phyloP scores from a whole-genome alignment of 2,888 invertebrate species.

The Poecilobothrus nobilitatus region DNA sequence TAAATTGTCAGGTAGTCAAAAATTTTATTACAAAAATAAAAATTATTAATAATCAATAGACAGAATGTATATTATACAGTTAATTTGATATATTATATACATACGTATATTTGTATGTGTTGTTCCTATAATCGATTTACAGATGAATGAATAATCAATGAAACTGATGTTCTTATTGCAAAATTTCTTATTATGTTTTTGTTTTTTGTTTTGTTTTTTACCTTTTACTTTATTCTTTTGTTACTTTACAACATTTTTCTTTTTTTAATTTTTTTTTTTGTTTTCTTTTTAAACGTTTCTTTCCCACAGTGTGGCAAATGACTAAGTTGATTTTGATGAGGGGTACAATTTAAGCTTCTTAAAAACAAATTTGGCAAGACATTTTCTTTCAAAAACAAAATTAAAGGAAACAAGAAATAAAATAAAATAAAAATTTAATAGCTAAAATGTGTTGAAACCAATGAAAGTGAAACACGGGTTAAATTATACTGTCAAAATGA shows the following conservation, averaged over 20 bases:
- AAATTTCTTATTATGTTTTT: background rate
- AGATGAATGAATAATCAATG: constrained; percentile 1
- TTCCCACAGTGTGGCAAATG: constrained; percentile 6
- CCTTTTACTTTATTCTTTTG: background rate
- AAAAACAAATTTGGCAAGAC: background rate
- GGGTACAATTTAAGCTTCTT: background rate
- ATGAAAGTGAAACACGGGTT: background rate
- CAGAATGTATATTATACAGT: background rate
- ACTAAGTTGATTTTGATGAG: constrained; percentile 4
- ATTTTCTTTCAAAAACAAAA: background rate
- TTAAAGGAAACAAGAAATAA: background rate
- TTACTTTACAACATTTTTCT: background rate
- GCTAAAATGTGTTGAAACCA: background rate
- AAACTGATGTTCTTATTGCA: background rate
- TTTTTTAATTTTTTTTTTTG: too few relatives aligned
- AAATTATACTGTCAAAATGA: background rate
- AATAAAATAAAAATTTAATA: background rate
- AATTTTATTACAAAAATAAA: background rate
- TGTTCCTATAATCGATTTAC: background rate
- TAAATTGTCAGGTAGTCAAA: constrained; percentile 1
- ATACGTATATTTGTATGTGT: background rate
- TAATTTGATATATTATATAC: background rate
- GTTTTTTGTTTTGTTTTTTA: background rate
- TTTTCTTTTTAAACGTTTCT: background rate
- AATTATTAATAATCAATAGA: background rate